phyloP scores from a whole-genome alignment of 2,888 invertebrate genomes.

The Mythimna vitellina region DNA sequence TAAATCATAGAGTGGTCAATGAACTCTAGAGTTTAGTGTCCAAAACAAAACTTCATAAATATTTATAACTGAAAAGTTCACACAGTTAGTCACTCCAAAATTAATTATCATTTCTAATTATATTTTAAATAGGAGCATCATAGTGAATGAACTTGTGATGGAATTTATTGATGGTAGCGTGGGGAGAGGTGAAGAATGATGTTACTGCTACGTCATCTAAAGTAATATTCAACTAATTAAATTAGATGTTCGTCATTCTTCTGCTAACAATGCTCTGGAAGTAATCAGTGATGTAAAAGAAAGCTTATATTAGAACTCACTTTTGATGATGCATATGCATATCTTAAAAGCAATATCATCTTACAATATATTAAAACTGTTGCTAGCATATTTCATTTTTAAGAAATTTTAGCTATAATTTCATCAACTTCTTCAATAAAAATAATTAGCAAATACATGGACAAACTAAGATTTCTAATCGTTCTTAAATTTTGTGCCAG shows the following conservation, averaged over 20 bases:
- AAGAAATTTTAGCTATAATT: background rate
- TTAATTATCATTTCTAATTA: conserved; percentile 54
- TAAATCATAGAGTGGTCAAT: conserved; percentile 14
- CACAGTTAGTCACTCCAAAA: conserved; percentile 36
- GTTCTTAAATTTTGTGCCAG: background rate
- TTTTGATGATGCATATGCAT: background rate
- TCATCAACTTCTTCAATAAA: background rate
- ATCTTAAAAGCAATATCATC: background rate
- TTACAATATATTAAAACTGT: background rate
- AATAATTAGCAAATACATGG: background rate
- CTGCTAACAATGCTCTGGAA: conserved; percentile 45
- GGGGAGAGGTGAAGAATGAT: conserved; percentile 18
- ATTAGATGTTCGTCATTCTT: conserved; percentile 47
- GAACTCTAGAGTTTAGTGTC: conserved; percentile 24
- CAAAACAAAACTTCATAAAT: conserved; percentile 46
- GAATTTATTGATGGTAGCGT: conserved; percentile 51
- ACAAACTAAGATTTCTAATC: background rate
- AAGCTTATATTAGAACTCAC: background rate
- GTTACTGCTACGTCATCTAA: conserved; percentile 47
- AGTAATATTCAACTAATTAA: conserved; percentile 51
- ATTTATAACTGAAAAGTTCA: conserved; percentile 47
- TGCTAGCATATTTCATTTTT: background rate
- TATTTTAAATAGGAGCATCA: conserved; percentile 38
- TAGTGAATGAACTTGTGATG: conserved; percentile 38
- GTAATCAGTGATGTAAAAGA: conserved; percentile 20